Percentiles rank a stretch among this genome's conserved stretches.
phyloP scores from a whole-genome alignment of 2,888 invertebrate genomes.

The Polydrusus tereticollis region DNA sequence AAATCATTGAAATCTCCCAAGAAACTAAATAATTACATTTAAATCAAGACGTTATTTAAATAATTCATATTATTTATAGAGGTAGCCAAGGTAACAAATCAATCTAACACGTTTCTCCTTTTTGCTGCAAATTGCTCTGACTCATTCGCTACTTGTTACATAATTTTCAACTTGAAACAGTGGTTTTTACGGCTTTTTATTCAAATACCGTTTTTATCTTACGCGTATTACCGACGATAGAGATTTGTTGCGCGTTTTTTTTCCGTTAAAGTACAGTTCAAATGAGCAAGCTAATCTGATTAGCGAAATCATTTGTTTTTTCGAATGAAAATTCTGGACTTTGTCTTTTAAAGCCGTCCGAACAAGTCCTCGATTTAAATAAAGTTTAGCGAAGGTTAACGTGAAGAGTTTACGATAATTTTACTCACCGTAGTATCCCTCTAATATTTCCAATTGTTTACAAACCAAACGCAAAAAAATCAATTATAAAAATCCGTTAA shows the following conservation, averaged over 20 bases:
- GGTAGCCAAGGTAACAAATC: conserved; percentile 45
- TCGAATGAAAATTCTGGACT: too few species aligned
- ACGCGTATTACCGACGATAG: conserved; percentile 9
- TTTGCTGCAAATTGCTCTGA: conserved; percentile 35
- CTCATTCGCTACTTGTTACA: conserved; percentile 38
- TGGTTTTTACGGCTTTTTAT: conserved; percentile 38
- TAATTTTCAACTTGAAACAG: conserved; percentile 28
- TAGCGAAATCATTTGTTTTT: too few species aligned
- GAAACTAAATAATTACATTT: conserved; percentile 28
- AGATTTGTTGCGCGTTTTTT: background rate
- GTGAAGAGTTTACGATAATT: too few species aligned
- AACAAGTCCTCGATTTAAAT: too few species aligned
- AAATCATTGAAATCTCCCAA: conserved; percentile 30
- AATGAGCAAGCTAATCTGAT: too few species aligned
- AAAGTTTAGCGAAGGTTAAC: too few species aligned
- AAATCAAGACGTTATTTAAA: conserved; percentile 43
- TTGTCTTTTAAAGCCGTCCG: too few species aligned
- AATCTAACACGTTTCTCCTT: conserved; percentile 40
- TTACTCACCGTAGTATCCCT: background rate
- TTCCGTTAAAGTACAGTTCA: background rate
- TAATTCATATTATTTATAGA: conserved; percentile 40
- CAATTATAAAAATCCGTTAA: conserved; percentile 40
- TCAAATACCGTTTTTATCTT: conserved; percentile 26
- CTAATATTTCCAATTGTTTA: conserved; percentile 33
- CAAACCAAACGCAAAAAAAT: conserved; percentile 35